Percentiles rank a stretch among this genome's conserved stretches.
Conservation (phyloP, 2,888 invertebrate species). For the Oxycera nigricornis region DNA sequence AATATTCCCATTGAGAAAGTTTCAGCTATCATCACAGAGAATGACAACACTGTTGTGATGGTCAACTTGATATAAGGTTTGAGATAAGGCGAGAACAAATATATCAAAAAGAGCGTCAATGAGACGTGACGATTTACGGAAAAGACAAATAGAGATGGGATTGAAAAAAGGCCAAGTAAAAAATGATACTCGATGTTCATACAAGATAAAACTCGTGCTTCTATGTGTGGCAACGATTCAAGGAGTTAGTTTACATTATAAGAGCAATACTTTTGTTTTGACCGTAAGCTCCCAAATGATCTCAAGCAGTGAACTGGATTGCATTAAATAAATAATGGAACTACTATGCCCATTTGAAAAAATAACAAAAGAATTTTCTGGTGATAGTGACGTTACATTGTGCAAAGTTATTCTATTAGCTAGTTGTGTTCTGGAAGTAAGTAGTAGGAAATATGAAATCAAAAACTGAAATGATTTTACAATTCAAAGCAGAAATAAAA, state of each 20-base stretch:
- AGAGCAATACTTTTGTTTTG: not conserved
- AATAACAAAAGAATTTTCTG: constrained; percentile 52
- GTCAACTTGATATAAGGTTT: too few species aligned
- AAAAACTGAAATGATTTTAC: not conserved
- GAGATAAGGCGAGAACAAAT: too few species aligned
- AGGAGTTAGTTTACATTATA: not conserved
- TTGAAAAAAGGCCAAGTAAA: too few species aligned
- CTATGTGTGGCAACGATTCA: not conserved
- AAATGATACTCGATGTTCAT: too few species aligned
- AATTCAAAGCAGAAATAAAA: not conserved
- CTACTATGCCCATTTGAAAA: constrained; percentile 49
- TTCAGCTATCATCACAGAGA: too few species aligned
- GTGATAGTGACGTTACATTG: constrained; percentile 51
- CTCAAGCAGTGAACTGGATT: constrained; percentile 46
- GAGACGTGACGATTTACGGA: too few species aligned
- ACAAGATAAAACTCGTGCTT: too few species aligned
- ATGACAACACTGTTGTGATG: too few species aligned
- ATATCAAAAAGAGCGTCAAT: too few species aligned
- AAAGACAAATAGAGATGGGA: too few species aligned
- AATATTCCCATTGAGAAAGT: too few species aligned
- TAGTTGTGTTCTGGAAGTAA: not conserved
- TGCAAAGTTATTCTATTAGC: constrained; percentile 47
- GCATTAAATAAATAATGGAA: constrained; percentile 45
- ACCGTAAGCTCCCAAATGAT: constrained; percentile 1
- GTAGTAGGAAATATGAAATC: not conserved